phyloP scores from a whole-genome alignment of 2,888 invertebrate species.

The Asteroscopus sphinx region DNA sequence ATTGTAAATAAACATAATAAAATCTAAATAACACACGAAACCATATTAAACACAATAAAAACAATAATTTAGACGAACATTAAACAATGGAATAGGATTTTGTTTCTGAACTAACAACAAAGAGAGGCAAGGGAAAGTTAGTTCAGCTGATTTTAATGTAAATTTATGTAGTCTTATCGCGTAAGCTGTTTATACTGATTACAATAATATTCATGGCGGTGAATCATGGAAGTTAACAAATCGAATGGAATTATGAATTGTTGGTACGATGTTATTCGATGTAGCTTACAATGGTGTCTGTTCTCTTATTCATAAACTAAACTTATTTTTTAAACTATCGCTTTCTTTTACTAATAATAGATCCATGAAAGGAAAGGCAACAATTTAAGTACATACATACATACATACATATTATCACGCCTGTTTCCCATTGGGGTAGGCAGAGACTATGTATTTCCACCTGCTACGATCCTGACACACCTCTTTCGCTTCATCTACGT shows the following conservation, averaged over 20 bases:
- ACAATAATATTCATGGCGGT: conserved; percentile 41
- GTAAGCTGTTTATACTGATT: conserved; percentile 50
- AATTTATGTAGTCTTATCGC: conserved; percentile 50
- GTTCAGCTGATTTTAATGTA: conserved; percentile 47
- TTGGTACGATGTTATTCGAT: background rate
- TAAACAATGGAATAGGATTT: conserved; percentile 41
- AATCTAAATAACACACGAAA: background rate
- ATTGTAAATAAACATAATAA: background rate
- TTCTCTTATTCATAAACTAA: background rate
- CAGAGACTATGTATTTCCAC: too few species aligned
- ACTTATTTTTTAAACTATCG: too few species aligned
- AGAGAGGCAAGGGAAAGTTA: conserved; percentile 36
- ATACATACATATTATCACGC: too few species aligned
- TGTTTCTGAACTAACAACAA: conserved; percentile 31
- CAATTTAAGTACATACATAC: too few species aligned
- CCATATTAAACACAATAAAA: conserved; percentile 8
- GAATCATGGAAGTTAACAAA: conserved; percentile 27
- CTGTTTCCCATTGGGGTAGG: too few species aligned
- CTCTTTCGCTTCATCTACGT: too few species aligned
- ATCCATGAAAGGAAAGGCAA: too few species aligned
- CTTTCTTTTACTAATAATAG: too few species aligned
- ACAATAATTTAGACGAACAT: conserved; percentile 11
- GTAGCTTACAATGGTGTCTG: background rate
- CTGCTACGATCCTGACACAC: too few species aligned
- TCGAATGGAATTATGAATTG: conserved; percentile 24